Evolutionary conservation across 37 sponge, comb jelly and placozoan genomes (phyloP), one percentile per base, ranked within the genome.

Genomic region (Agelas oroides): DNA sequence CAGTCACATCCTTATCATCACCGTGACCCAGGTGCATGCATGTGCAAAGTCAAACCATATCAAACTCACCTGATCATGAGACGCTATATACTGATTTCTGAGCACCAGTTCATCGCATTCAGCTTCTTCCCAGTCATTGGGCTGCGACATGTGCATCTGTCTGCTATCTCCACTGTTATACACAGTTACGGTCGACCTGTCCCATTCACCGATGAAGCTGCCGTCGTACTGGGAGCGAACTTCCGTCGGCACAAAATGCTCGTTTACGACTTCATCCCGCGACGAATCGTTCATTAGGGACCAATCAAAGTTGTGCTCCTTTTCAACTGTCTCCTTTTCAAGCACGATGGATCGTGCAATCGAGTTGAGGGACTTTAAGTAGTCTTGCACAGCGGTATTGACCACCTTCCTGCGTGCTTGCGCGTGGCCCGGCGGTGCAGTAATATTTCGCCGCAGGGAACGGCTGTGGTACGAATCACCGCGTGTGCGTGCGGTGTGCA

Each of bases 261-360:
- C 80, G 59, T 87, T 74, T 35, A 94, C 82, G 0, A 94, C 35
- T 19, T 89, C 84, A 15, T 94, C 94, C 41, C 56, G 38, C 40
- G 31, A 68, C 2, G 82, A 53, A 13, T 82, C 83, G 54, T 86
- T 56, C 69, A 94, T 74, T 34, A 28, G 33, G 19, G 41, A 73
- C 93, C 93, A 93, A 21, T 80, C 68, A n/a, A 54, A 41, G 20
- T 59, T n/a, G 66, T 89, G 87, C 37, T 78, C 65, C 30, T 90
- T 77, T 52, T 90, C 87, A 25, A 94, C 84, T 3, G 74, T 78
- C 37, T 86, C 87, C n/a, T 70, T 89, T 41, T 94, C 94, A 56
- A 87, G 80, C 14, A 90, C 78, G 33, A 94, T 90, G 17, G 91
- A 82, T 19, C 91, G 91, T 0, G 90, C 59, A 64, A 94, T 81